Base-by-base conservation (phyloP, 2,888 invertebrate genomes). In the Papilio gigon region DNA sequence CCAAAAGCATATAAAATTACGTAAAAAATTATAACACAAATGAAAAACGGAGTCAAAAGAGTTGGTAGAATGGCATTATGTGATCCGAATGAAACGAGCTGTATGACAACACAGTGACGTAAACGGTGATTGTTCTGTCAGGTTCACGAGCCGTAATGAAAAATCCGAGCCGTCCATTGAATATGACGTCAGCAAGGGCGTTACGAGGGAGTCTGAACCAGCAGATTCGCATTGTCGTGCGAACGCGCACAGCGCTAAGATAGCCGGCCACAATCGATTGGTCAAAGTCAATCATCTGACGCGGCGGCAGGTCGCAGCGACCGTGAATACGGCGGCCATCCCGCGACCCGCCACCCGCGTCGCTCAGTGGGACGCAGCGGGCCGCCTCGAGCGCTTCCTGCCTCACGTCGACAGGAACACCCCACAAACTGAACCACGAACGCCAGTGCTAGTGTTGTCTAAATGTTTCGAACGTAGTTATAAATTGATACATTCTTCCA, bases 231-330 rank as follows among this genome's bases (percentile, higher is more conserved):
- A 80, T 79, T 83, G 77, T 77, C 78, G 73, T 81, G 79, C 78
- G 78, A 70, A 78, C 79, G 76, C 76, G 79, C 78, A 80, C 80
- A 80, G 81, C 83, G 82, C 84, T 81, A 85, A 84, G 85, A 83
- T 80, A 81, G 83, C 71, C 80, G 75, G 73, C 70, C 72, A 80
- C 79, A 82, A 80, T 89, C 90, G 88, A 90, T 90, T 89, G 89
- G 89, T 84, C 86, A 86, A 80, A 89, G 86, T 89, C 85, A 88
- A 90, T 90, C 89, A 88, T 88, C 80, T 83, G 85, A 80, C 27
- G 50, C 27, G 53, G 9, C 53, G 82, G 78, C 85, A 85, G 87
- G 87, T 88, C 87, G 86, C 80, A 72, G 82, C 88, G 90, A 89
- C 91, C 92, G 90, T 92, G 91, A 91, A 90, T 88, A 82, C 82